phyloP scores from a whole-genome alignment of 2,888 invertebrate genomes.

The Drosophila leonis region DNA sequence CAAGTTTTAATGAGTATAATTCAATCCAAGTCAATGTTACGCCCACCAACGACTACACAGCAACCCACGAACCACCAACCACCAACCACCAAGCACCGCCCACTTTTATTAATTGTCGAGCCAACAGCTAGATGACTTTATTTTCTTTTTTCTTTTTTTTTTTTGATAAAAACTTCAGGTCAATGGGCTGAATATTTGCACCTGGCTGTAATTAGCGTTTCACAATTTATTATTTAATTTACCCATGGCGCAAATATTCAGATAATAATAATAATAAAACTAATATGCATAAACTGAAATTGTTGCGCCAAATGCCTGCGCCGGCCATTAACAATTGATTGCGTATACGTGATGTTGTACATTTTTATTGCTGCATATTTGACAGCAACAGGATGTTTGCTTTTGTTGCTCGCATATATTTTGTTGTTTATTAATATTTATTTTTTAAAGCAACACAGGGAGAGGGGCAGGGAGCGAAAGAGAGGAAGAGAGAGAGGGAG shows the following conservation, averaged over 20 bases:
- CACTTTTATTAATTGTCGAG: neutral
- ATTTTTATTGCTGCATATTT: slow-evolving; percentile 14
- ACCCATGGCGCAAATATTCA: slow-evolving; percentile 42
- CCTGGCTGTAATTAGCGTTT: neutral
- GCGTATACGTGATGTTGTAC: slow-evolving; percentile 47
- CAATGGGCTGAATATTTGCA: slow-evolving; percentile 1
- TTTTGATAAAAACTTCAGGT: neutral
- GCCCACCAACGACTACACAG: neutral
- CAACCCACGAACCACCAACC: neutral
- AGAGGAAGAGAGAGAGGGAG: neutral
- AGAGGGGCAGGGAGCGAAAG: too few species aligned
- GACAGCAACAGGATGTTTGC: slow-evolving; percentile 4
- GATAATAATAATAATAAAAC: slow-evolving; percentile 54
- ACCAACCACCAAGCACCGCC: neutral
- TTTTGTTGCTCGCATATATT: slow-evolving; percentile 9
- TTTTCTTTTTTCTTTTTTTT: neutral
- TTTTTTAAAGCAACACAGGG: slow-evolving; percentile 27
- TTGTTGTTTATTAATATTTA: slow-evolving; percentile 24
- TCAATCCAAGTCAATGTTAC: slow-evolving; percentile 10
- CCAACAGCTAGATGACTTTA: neutral
- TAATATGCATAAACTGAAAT: slow-evolving; percentile 46
- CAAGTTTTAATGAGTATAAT: slow-evolving; percentile 28
- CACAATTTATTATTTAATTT: slow-evolving; percentile 38
- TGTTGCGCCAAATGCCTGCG: slow-evolving; percentile 48
- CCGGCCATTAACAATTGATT: slow-evolving; percentile 42